A percentile compares a stretch with the other conserved stretches of the same genome.
These are phyloP conservation scores for Eutolmus rufibarbis DNA, from an alignment of 2,888 invertebrate genomes.

Conservation along the genomic window DNA sequence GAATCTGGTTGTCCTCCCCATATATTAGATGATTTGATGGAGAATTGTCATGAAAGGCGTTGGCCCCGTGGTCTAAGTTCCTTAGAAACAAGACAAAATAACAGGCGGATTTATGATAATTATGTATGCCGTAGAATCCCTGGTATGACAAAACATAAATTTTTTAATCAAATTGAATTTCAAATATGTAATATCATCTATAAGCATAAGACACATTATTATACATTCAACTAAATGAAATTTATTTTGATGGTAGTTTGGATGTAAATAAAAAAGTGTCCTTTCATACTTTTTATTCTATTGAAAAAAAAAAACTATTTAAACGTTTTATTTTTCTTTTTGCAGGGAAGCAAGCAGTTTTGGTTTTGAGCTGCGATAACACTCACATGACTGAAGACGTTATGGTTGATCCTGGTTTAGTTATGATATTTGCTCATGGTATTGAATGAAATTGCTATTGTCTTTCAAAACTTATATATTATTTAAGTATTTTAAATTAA, in stretches of 20 bases:
- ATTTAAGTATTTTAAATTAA: background rate
- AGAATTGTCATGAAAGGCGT: constrained; percentile 93
- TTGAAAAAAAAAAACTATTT: background rate
- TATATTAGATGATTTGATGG: constrained; percentile 93
- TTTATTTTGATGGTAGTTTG: no score
- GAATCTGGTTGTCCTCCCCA: constrained; percentile 95
- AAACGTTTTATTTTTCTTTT: constrained; percentile 56
- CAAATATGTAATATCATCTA: no score
- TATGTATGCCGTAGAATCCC: constrained; percentile 95
- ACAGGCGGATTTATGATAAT: constrained; percentile 88
- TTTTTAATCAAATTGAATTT: no score
- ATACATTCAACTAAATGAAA: no score
- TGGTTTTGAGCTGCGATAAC: constrained; percentile 94
- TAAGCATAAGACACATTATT: no score
- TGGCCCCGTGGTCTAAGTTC: constrained; percentile 95
- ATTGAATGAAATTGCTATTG: constrained; percentile 72
- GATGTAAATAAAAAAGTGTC: no score
- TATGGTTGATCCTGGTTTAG: constrained; percentile 94
- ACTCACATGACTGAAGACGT: constrained; percentile 94
- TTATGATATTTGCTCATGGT: constrained; percentile 98
- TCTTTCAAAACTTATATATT: background rate
- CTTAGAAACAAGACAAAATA: constrained; percentile 92
- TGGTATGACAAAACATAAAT: constrained; percentile 61
- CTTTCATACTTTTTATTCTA: no score
- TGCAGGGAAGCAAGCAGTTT: constrained; percentile 92